A percentile compares a stretch with the other conserved stretches of the same genome.
Evolutionary conservation across 2,888 invertebrate genomes (phyloP).

Genomic region (Pheosia tremula): DNA sequence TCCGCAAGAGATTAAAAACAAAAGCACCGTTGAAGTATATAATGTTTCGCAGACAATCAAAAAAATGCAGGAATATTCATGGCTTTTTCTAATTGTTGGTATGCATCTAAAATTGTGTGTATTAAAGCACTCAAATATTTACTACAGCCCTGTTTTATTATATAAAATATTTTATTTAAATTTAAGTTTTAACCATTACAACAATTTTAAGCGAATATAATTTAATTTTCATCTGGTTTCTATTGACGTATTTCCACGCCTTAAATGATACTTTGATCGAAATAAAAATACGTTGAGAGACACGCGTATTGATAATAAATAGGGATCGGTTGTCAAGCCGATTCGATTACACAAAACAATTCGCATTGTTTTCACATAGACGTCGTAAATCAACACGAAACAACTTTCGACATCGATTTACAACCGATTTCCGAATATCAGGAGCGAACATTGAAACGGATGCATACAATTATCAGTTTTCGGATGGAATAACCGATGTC

Average conservation of each 20-base stretch:
- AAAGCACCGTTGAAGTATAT: not conserved
- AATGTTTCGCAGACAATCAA: not conserved
- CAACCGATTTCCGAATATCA: slow-evolving; percentile 62
- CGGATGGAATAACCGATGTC: slow-evolving; percentile 57
- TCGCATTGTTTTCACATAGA: slow-evolving; percentile 42
- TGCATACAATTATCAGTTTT: slow-evolving; percentile 63
- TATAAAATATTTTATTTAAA: no score
- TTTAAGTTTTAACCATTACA: no score
- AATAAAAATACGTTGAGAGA: not conserved
- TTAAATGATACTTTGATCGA: not conserved
- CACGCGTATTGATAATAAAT: not conserved
- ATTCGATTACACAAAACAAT: slow-evolving; percentile 30
- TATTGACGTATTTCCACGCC: not conserved
- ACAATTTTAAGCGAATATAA: not conserved
- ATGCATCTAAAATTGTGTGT: no score
- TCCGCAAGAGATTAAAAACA: slow-evolving; percentile 18
- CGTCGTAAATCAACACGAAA: slow-evolving; percentile 61
- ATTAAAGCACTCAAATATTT: not conserved
- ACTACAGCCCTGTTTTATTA: not conserved
- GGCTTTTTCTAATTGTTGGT: no score
- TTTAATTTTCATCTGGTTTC: not conserved
- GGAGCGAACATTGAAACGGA: slow-evolving; percentile 60
- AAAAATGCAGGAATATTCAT: not conserved
- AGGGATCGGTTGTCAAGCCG: slow-evolving; percentile 24
- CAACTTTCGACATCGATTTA: slow-evolving; percentile 64